Conservation (phyloP, 35 echinoderm and acorn worm genomes). For the Apostichopus japonicus region DNA sequence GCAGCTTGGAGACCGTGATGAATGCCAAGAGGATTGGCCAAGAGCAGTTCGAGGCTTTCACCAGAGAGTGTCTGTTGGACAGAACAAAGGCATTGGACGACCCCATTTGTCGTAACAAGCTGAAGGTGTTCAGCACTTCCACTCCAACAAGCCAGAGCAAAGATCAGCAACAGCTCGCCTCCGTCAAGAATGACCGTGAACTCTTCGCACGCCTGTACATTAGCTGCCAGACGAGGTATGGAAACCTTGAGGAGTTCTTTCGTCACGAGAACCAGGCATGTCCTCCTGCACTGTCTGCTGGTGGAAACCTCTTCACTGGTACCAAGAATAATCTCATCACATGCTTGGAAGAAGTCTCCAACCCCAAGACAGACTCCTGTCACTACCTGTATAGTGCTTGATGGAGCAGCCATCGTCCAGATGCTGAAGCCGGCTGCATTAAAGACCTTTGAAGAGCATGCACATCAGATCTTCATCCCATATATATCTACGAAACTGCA, state of each 20-base stretch:
- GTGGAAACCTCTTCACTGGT: too few species aligned
- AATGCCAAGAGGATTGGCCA: constrained; percentile 1
- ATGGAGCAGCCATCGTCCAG: constrained; percentile 35
- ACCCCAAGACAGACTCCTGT: too few species aligned
- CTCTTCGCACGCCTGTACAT: too few species aligned
- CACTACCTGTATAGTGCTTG: constrained; percentile 9
- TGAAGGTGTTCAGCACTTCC: neutral
- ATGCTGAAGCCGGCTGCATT: neutral
- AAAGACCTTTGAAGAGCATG: neutral
- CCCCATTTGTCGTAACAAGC: neutral
- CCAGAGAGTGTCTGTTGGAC: neutral
- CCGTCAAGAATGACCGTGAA: neutral
- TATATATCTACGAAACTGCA: neutral
- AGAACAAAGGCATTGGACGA: neutral
- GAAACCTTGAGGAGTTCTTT: constrained; percentile 32
- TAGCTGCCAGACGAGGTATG: too few species aligned
- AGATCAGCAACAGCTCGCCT: constrained; percentile 9
- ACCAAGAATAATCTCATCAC: too few species aligned
- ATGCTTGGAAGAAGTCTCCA: too few species aligned
- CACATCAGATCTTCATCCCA: neutral
- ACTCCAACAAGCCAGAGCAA: neutral
- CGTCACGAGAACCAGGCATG: too few species aligned
- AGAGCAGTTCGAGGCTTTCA: neutral
- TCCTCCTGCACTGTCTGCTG: too few species aligned
- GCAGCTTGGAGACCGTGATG: neutral